Conservation (phyloP, 2,797 vertebrate genomes). For the Aselliscus stoliczkanus region DNA sequence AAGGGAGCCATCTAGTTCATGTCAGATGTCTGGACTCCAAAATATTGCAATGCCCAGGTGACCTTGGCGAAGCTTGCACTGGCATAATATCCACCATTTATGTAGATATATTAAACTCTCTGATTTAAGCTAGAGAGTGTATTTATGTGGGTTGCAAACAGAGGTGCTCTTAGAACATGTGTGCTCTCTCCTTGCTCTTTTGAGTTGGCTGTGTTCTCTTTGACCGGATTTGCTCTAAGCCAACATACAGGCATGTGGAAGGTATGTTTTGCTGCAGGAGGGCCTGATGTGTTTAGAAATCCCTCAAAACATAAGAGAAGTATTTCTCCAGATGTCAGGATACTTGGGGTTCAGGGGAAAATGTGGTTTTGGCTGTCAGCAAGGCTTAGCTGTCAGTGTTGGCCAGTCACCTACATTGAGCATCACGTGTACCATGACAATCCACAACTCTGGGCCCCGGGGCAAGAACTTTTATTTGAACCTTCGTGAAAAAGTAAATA, state of each 20-base stretch:
- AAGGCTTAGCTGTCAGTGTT: conserved; percentile 54
- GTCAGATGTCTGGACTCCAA: conserved; percentile 69
- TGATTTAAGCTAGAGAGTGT: neutral
- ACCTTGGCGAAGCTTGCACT: conserved; percentile 66
- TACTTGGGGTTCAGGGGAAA: conserved; percentile 51
- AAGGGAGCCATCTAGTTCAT: conserved; percentile 60
- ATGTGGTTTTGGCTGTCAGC: conserved; percentile 60
- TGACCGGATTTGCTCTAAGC: conserved; percentile 41
- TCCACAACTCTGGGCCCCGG: neutral
- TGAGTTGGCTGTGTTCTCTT: neutral
- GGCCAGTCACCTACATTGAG: neutral
- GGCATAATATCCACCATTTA: neutral
- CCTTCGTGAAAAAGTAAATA: neutral
- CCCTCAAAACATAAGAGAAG: conserved; percentile 50
- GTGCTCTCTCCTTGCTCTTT: neutral
- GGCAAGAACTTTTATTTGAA: conserved; percentile 34
- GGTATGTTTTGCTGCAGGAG: conserved; percentile 5
- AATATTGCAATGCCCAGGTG: conserved; percentile 57
- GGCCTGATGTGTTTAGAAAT: conserved; percentile 18
- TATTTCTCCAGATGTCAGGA: conserved; percentile 50
- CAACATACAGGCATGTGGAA: neutral
- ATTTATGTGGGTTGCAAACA: neutral
- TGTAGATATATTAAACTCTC: neutral
- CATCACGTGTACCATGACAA: conserved; percentile 28
- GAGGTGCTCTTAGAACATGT: neutral